Conservation (phyloP, 2,797 vertebrate genomes). For the Leptoclinus maculatus region DNA sequence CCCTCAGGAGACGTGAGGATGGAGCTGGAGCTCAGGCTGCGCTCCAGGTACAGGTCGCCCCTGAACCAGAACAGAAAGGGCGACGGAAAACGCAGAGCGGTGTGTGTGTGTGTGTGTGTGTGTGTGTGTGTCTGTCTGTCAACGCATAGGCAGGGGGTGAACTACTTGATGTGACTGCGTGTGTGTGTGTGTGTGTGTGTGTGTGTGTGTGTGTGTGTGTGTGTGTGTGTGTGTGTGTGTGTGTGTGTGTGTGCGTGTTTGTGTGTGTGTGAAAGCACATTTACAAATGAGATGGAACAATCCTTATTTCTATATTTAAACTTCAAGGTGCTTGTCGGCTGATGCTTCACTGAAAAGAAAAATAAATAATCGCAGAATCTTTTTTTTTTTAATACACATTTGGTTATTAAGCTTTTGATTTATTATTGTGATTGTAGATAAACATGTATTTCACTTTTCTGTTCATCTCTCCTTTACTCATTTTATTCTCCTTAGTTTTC, state of each 20-base stretch:
- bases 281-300: conserved; percentile 32
- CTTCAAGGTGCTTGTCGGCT: conserved; percentile 35
- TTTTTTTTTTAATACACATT: too few species aligned
- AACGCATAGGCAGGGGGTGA: conserved; percentile 1
- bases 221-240: conserved; percentile 17
- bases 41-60: conserved; percentile 74
- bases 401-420: not conserved
- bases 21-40: conserved; percentile 62
- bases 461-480: not conserved
- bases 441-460: not conserved
- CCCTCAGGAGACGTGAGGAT: conserved; percentile 82
- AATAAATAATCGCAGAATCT: not conserved
- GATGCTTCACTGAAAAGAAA: conserved; percentile 3
- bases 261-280: conserved; percentile 35
- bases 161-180: conserved; percentile 23
- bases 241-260: conserved; percentile 38
- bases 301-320: conserved; percentile 68
- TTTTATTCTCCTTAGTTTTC: not conserved
- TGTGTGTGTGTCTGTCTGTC: too few species aligned
- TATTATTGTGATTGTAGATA: not conserved
- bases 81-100: conserved; percentile 30
- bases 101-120: conserved; percentile 34
- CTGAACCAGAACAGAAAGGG: conserved; percentile 62
- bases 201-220: conserved; percentile 33
- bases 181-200: conserved; percentile 31